Evolutionary conservation across 2,113 vertebrate genomes (phyloP), one percentile per base, ranked within the genome.

Genomic region (Centropus bengalensis): DNA sequence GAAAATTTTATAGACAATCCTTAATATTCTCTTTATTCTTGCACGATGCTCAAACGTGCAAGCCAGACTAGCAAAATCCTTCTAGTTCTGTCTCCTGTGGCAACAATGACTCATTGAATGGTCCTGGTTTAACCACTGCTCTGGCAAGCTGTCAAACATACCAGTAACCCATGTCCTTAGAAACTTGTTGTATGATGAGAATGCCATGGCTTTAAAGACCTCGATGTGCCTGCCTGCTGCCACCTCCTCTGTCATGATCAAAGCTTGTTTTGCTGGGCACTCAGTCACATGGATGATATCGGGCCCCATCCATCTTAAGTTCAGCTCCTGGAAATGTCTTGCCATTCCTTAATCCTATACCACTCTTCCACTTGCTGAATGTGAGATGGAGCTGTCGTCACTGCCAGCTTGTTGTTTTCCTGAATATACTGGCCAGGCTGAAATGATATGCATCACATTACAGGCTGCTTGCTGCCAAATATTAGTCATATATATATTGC

Each of bases 391-490:
- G 75, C 75, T 94, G 38, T 87, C 60, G 66, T 94, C 49, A 2
- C 32, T 62, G 91, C 69, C 89, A 95, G 71, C 68, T 94, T 78
- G 44, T 92, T 96, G 73, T 94, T 93, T 95, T 88, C 52, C 40
- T 82, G 38, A 93, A 71, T 70, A 26, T 70, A 52, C 56, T 91
- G 1, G 22, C 88, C 91, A 93, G 67, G 76, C 78, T 85, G 82
- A 94, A 89, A 74, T 91, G 76, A 96, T 90, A 94, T 54, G 92
- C 95, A 88, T 97, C 91, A 71, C 85, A 58, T 89, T 96, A 67
- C 7, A 33, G 82, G 86, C 76, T 86, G 59, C 83, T 94, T 69
- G 28, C 87, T 89, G 95, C 97, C 97, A 98, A 95, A 75, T 93
- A 94, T 82, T 83, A 84, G 77, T 95, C 83, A 7, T 86, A 92